Evolutionary conservation across 2,113 vertebrate genomes (phyloP).

Genomic region (Taxidea taxus): DNA sequence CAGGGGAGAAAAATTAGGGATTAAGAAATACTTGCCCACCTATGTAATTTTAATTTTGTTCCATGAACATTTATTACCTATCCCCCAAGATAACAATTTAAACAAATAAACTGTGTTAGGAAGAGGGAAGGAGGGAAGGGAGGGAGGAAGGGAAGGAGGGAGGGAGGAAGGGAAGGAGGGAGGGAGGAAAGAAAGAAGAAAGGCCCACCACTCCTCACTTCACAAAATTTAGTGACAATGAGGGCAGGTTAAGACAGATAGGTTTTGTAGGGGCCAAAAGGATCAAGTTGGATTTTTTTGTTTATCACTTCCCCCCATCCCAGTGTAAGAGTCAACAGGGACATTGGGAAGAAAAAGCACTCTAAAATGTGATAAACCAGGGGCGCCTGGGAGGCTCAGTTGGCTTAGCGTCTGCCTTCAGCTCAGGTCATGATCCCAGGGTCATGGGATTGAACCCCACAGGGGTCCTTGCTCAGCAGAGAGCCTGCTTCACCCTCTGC

Average conservation of each 20-base stretch:
- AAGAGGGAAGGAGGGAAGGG: not conserved
- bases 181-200: not conserved
- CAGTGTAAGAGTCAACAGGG: not conserved
- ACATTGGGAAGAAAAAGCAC: not conserved
- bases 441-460: too few relatives aligned
- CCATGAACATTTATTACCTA: not conserved
- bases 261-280: not conserved
- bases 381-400: too few relatives aligned
- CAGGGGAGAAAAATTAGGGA: not conserved
- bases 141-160: not conserved
- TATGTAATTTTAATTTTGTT: not conserved
- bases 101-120: not conserved
- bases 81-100: not conserved
- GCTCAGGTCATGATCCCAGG: too few relatives aligned
- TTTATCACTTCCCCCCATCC: not conserved
- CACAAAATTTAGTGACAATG: not conserved
- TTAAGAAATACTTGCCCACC: not conserved
- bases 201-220: not conserved
- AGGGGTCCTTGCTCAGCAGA: too few relatives aligned
- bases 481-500: too few relatives aligned
- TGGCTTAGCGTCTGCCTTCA: rapidly evolving
- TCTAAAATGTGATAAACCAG: not conserved
- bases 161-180: not conserved
- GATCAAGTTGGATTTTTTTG: not conserved
- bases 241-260: not conserved